Percentiles rank a stretch among this genome's conserved stretches.
Evolutionary conservation across 2,797 vertebrate species (phyloP).

Genomic region (Eurystomus glaucurus): DNA sequence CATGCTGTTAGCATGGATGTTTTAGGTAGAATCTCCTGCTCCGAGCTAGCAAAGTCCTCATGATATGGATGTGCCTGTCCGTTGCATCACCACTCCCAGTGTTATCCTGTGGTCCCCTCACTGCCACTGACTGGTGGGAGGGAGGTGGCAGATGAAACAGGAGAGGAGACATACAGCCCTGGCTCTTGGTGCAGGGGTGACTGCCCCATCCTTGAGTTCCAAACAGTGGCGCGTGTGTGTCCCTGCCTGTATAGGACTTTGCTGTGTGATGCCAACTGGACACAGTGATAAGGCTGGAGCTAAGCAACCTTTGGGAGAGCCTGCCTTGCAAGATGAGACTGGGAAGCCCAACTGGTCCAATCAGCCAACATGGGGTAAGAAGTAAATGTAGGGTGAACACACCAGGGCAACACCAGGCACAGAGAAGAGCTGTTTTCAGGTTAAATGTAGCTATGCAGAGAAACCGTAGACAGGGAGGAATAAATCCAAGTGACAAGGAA

Average conservation of each 20-base stretch:
- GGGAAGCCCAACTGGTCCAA: not conserved
- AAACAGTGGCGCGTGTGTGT: fast-evolving
- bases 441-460: not conserved
- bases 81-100: not conserved
- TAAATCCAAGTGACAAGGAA: not conserved
- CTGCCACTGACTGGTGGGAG: not conserved
- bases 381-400: not conserved
- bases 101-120: not conserved
- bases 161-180: not conserved
- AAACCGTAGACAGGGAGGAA: not conserved
- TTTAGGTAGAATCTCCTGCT: not conserved
- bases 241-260: fast-evolving
- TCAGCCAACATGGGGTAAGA: fast-evolving
- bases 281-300: fast-evolving
- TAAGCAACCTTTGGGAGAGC: fast-evolving
- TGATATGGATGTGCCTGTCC: not conserved
- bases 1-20: fast-evolving
- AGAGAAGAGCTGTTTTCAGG: not conserved
- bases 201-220: not conserved
- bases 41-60: not conserved
- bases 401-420: fast-evolving
- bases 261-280: fast-evolving
- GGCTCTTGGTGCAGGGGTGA: not conserved
- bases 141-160: not conserved
- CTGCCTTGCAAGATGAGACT: fast-evolving